Percentiles rank a stretch among this genome's conserved stretches.
Evolutionary conservation across 2,113 vertebrate species (phyloP).

Genomic region (Oreochromis niloticus): DNA sequence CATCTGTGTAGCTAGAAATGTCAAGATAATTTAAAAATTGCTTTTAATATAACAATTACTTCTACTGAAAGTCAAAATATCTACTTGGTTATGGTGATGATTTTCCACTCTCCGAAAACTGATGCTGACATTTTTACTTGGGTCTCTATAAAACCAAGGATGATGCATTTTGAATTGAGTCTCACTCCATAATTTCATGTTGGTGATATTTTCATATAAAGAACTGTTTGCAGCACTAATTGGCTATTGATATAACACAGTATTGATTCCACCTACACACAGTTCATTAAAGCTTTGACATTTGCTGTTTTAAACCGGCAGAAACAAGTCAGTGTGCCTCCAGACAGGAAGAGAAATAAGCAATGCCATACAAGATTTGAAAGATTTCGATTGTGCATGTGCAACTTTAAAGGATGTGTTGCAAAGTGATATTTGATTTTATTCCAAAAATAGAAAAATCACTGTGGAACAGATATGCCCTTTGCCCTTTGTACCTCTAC

Average conservation of each 20-base stretch:
- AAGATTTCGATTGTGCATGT: neutral
- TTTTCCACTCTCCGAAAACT: neutral
- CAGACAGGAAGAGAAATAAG: neutral
- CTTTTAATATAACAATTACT: neutral
- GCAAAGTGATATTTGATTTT: neutral
- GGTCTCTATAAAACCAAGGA: neutral
- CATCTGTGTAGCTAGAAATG: neutral
- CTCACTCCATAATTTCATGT: neutral
- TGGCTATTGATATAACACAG: neutral
- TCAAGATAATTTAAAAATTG: neutral
- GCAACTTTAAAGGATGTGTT: neutral
- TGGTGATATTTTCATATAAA: neutral
- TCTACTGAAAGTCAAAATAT: neutral
- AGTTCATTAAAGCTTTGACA: conserved; percentile 25
- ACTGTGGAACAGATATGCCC: neutral
- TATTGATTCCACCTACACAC: conserved; percentile 9
- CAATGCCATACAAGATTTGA: neutral
- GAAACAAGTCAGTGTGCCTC: neutral
- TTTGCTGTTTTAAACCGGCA: conserved; percentile 1
- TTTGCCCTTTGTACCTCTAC: neutral
- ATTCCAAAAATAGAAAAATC: neutral
- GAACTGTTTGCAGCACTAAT: neutral
- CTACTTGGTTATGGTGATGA: neutral
- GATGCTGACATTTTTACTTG: neutral
- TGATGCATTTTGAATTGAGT: neutral